Evolutionary conservation across 2,888 invertebrate genomes (phyloP).

Genomic region (Hymenopus coronatus): DNA sequence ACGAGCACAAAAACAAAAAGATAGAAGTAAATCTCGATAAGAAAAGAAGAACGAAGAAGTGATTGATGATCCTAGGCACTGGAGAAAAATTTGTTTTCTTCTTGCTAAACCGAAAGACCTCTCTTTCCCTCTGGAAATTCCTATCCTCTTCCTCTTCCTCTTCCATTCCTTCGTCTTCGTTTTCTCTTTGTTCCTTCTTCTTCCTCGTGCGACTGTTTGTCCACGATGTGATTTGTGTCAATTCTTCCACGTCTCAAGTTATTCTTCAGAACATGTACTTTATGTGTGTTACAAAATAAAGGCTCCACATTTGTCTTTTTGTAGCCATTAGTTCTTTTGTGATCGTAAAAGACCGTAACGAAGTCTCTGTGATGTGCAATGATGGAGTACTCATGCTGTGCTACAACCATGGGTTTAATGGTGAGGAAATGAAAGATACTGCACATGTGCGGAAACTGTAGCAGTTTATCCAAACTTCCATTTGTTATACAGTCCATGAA

Average conservation of each 20-base stretch:
- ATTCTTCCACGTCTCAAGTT: constrained; percentile 1
- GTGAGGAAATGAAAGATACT: background rate
- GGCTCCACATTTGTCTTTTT: background rate
- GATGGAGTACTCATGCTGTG: background rate
- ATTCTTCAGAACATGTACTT: background rate
- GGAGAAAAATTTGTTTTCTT: constrained; percentile 31
- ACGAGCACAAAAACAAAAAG: constrained; percentile 16
- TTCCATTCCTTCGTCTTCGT: background rate
- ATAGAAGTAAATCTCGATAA: constrained; percentile 28
- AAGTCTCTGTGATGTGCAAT: background rate
- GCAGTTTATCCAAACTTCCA: background rate
- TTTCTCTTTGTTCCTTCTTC: background rate
- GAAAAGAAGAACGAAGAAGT: constrained; percentile 18
- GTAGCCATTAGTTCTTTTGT: background rate
- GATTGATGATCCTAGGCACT: constrained; percentile 28
- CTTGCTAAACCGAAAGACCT: constrained; percentile 14
- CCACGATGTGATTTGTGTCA: constrained; percentile 21
- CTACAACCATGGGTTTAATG: background rate
- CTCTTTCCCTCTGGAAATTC: constrained; percentile 16
- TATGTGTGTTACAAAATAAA: background rate
- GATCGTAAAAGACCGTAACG: background rate
- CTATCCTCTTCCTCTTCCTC: constrained; percentile 8
- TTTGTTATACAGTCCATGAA: background rate
- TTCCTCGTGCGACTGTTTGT: background rate
- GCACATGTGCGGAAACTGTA: background rate